phyloP scores from a whole-genome alignment of 2,113 vertebrate genomes.

The Passer montanus region DNA sequence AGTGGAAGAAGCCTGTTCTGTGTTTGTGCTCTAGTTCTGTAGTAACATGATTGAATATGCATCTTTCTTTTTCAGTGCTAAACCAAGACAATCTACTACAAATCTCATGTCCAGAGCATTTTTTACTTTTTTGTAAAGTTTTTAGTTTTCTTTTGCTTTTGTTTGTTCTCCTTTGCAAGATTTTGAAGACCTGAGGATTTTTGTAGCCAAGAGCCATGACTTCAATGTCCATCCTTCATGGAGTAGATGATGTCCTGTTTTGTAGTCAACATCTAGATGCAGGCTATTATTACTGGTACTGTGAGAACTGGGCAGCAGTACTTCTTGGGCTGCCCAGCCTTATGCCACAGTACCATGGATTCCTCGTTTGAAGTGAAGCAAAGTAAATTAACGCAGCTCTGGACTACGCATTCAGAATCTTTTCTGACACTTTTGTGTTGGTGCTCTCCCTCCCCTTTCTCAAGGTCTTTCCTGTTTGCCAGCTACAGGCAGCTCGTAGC shows the following conservation, averaged over 20 bases:
- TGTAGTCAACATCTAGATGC: background rate
- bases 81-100: background rate
- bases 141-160: background rate
- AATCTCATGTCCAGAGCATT: background rate
- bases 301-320: background rate
- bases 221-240: background rate
- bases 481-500: background rate
- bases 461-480: slow-evolving; percentile 10
- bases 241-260: background rate
- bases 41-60: background rate
- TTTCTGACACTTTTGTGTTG: background rate
- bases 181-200: background rate
- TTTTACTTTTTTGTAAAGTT: background rate
- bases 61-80: background rate
- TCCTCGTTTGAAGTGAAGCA: background rate
- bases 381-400: background rate
- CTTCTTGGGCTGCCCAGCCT: background rate
- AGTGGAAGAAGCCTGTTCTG: background rate
- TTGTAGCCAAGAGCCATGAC: background rate
- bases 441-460: background rate
- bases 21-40: background rate
- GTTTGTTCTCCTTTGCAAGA: background rate
- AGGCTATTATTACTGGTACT: background rate
- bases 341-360: accelerated
- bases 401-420: accelerated